Evolutionary conservation across 2,113 vertebrate genomes (phyloP).

Genomic region (Aptenodytes forsteri): DNA sequence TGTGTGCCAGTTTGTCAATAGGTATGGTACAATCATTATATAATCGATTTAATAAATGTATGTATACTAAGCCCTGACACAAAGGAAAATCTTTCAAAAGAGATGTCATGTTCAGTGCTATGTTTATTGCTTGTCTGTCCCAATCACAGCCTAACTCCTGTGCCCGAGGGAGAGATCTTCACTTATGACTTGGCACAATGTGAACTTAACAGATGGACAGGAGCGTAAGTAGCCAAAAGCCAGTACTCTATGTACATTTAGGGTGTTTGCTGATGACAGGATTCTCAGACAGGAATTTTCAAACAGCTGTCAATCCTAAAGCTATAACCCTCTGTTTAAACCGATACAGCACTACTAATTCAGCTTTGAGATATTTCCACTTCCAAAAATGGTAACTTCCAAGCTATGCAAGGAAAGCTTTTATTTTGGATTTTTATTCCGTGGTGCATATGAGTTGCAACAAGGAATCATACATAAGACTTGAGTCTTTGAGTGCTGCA

Average conservation of each 20-base stretch:
- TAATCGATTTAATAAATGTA: background rate
- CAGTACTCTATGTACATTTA: conserved; percentile 3
- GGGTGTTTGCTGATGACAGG: background rate
- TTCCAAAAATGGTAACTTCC: background rate
- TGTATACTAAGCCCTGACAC: background rate
- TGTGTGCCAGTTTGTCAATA: background rate
- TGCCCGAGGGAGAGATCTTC: background rate
- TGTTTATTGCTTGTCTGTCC: background rate
- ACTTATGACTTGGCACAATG: conserved; percentile 38
- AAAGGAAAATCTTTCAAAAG: background rate
- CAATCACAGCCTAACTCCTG: background rate
- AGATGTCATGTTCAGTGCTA: background rate
- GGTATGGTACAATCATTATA: background rate
- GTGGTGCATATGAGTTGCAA: background rate
- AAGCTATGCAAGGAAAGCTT: background rate
- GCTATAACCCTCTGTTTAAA: background rate
- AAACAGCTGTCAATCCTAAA: conserved; percentile 51
- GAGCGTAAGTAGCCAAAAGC: conserved; percentile 13
- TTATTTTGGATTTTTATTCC: background rate
- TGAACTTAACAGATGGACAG: conserved; percentile 57
- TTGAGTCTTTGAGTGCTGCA: background rate
- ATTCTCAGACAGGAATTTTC: conserved; percentile 35
- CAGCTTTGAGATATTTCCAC: background rate
- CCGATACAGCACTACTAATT: background rate
- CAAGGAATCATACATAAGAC: background rate